Evolutionary conservation across 1,140 invertebrate genomes (phyloP).

Genomic region (Cardiocondyla obscurior): DNA sequence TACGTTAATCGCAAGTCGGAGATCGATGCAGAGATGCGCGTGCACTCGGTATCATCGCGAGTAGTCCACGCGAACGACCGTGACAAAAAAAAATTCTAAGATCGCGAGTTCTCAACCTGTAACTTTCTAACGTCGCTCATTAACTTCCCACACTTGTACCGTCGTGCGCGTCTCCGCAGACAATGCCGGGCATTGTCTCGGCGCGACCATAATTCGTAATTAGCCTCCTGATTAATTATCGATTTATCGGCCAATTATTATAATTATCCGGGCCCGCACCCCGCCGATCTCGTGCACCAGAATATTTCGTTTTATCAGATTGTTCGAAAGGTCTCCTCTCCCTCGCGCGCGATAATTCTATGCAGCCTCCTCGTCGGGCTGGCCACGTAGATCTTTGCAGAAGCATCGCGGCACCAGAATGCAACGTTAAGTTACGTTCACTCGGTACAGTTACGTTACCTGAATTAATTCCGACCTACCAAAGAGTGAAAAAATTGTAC

Average conservation of each 20-base stretch:
- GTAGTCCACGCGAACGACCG: neutral
- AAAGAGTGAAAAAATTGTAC: neutral
- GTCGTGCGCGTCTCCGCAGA: conserved; percentile 51
- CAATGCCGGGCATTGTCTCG: conserved; percentile 78
- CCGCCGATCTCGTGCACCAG: conserved; percentile 66
- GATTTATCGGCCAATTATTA: conserved; percentile 82
- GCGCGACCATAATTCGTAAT: conserved; percentile 80
- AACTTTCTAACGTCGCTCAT: conserved; percentile 78
- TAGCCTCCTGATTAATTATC: conserved; percentile 82
- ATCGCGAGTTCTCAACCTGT: conserved; percentile 68
- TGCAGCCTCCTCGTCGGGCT: conserved; percentile 8
- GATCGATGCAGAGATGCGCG: conserved; percentile 65
- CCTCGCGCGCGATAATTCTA: conserved; percentile 21
- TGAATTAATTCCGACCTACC: conserved; percentile 9
- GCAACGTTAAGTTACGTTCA: conserved; percentile 8
- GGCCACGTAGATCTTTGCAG: conserved; percentile 22
- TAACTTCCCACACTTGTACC: conserved; percentile 81
- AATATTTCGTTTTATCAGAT: conserved; percentile 69
- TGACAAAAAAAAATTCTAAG: conserved; percentile 21
- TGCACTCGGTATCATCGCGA: conserved; percentile 49
- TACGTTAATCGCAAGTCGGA: conserved; percentile 63
- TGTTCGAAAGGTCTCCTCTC: conserved; percentile 65
- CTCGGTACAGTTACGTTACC: neutral
- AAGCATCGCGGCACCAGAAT: neutral
- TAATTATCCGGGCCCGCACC: conserved; percentile 69